Conservation (phyloP, 2,888 invertebrate genomes). For the Calameuta idolon region DNA sequence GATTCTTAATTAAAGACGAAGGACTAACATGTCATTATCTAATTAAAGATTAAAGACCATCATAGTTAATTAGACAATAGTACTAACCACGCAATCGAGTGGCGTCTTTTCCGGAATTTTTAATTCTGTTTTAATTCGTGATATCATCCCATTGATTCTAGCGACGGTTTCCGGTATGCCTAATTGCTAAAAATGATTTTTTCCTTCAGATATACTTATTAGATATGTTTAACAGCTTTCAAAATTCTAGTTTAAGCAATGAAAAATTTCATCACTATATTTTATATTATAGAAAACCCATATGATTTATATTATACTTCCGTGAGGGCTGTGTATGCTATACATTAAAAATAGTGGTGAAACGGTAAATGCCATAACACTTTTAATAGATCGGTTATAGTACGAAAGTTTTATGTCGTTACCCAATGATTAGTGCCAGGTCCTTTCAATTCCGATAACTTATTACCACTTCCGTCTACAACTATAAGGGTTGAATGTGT, state of each 20-base stretch:
- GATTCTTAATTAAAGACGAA: not conserved
- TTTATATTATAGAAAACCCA: not conserved
- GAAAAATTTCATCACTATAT: not conserved
- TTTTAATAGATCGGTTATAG: not conserved
- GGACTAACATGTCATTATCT: not conserved
- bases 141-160: constrained; percentile 81
- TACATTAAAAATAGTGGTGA: not conserved
- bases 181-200: constrained; percentile 65
- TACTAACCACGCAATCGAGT: constrained; percentile 77
- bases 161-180: constrained; percentile 84
- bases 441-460: constrained; percentile 76
- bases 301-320: not conserved
- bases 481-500: constrained; percentile 86
- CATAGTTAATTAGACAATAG: not conserved
- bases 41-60: not conserved
- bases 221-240: not conserved
- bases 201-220: not conserved
- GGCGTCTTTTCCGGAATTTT: constrained; percentile 72
- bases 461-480: constrained; percentile 78
- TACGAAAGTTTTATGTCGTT: constrained; percentile 28
- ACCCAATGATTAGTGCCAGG: constrained; percentile 87
- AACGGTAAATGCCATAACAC: not conserved
- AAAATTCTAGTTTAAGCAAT: not conserved
- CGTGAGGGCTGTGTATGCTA: not conserved
- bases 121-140: constrained; percentile 74